phyloP scores from a whole-genome alignment of 2,888 invertebrate species.

The Lampropteryx suffumata region DNA sequence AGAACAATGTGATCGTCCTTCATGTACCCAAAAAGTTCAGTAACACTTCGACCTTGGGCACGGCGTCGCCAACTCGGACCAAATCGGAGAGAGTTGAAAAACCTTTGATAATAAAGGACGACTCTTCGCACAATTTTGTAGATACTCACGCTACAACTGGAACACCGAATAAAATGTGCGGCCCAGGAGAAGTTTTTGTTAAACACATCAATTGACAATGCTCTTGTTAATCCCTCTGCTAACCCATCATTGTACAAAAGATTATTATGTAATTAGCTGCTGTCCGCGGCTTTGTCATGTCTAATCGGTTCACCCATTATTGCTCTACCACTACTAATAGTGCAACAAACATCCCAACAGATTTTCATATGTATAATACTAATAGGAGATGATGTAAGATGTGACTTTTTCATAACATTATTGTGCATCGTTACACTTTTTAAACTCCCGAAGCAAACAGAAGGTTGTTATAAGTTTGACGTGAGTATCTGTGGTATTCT shows the following conservation, averaged over 20 bases:
- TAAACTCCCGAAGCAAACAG: no score
- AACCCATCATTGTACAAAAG: no score
- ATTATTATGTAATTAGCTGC: background rate
- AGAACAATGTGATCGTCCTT: constrained; percentile 46
- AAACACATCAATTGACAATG: constrained; percentile 28
- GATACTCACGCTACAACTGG: constrained; percentile 19
- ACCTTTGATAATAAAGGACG: constrained; percentile 46
- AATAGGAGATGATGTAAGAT: no score
- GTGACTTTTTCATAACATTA: no score
- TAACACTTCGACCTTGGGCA: constrained; percentile 34
- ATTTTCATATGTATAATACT: no score
- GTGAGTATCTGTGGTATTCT: no score
- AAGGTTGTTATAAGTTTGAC: no score
- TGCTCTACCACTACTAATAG: no score
- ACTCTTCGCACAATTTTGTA: constrained; percentile 27
- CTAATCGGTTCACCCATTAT: no score
- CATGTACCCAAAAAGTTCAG: constrained; percentile 41
- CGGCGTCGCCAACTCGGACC: constrained; percentile 22
- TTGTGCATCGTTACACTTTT: no score
- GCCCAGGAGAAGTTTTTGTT: constrained; percentile 50
- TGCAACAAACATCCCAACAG: no score
- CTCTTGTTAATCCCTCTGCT: constrained; percentile 1
- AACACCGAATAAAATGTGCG: constrained; percentile 47
- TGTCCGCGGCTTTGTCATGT: no score
- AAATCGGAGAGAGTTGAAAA: constrained; percentile 35